Conservation (phyloP, 2,113 vertebrate species). For the Forbesichthys papilliferus region DNA sequence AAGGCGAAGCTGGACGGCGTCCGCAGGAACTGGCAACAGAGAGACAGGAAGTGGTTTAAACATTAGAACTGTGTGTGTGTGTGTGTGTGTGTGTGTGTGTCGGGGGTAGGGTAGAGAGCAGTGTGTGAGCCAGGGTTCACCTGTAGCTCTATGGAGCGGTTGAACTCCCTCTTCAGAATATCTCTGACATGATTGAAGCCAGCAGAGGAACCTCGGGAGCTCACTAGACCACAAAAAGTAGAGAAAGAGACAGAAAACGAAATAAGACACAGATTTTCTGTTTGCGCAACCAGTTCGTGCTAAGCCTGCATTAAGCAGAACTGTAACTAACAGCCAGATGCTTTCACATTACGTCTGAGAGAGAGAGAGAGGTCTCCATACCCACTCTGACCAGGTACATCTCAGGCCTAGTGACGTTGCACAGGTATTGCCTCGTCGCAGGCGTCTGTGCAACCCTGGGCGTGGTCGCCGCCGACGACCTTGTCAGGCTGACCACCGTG, state of each 20-base stretch:
- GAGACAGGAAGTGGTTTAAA: neutral
- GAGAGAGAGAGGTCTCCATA: slow-evolving; percentile 39
- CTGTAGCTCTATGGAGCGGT: slow-evolving; percentile 78
- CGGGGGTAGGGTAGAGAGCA: too few species aligned
- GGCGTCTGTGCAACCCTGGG: slow-evolving; percentile 59
- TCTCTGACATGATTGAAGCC: slow-evolving; percentile 73
- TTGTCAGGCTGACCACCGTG: slow-evolving; percentile 62
- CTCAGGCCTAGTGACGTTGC: slow-evolving; percentile 75
- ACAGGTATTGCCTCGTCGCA: slow-evolving; percentile 69
- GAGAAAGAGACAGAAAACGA: neutral
- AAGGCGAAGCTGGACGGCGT: slow-evolving; percentile 86
- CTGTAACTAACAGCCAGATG: too few species aligned
- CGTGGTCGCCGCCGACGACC: slow-evolving; percentile 59
- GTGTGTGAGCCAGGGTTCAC: slow-evolving; percentile 36
- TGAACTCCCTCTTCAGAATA: slow-evolving; percentile 76
- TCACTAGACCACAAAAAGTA: slow-evolving; percentile 58
- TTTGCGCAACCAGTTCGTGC: too few species aligned
- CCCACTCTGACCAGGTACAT: slow-evolving; percentile 80
- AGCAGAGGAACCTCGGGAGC: slow-evolving; percentile 64
- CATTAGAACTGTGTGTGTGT: neutral
- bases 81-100: neutral
- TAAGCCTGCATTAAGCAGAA: neutral
- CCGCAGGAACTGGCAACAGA: slow-evolving; percentile 82
- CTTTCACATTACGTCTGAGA: too few species aligned
- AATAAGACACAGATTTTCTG: too few species aligned